phyloP scores from a whole-genome alignment of 2,113 vertebrate species.

The Cervus canadensis region DNA sequence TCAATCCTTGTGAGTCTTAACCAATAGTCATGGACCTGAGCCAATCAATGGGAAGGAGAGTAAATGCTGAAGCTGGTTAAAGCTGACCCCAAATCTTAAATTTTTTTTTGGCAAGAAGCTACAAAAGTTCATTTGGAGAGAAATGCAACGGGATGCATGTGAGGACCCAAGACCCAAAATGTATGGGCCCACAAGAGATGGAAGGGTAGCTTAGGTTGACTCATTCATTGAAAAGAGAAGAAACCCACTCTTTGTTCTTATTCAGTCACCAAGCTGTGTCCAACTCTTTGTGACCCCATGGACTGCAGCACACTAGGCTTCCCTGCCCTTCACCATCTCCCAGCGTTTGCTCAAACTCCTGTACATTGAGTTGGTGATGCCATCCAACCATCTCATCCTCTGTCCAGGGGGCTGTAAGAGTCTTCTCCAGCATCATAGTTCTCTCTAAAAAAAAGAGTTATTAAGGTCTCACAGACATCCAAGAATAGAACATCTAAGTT shows the following conservation, averaged over 20 bases:
- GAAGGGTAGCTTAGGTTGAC: not conserved
- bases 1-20: not conserved
- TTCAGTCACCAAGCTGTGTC: not conserved
- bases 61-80: not conserved
- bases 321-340: not conserved
- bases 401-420: not conserved
- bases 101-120: not conserved
- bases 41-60: not conserved
- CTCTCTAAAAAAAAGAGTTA: not conserved
- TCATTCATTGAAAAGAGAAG: not conserved
- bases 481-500: not conserved
- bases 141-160: not conserved
- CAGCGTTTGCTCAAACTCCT: not conserved
- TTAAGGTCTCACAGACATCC: not conserved
- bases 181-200: rapidly evolving
- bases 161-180: not conserved
- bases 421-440: not conserved
- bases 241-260: not conserved
- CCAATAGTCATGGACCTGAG: not conserved
- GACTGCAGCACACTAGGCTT: not conserved
- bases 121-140: not conserved
- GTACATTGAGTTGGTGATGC: not conserved
- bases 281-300: not conserved
- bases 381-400: not conserved
- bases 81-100: not conserved